phyloP scores from a whole-genome alignment of 2,113 vertebrate species.

The Xenopus laevis region DNA sequence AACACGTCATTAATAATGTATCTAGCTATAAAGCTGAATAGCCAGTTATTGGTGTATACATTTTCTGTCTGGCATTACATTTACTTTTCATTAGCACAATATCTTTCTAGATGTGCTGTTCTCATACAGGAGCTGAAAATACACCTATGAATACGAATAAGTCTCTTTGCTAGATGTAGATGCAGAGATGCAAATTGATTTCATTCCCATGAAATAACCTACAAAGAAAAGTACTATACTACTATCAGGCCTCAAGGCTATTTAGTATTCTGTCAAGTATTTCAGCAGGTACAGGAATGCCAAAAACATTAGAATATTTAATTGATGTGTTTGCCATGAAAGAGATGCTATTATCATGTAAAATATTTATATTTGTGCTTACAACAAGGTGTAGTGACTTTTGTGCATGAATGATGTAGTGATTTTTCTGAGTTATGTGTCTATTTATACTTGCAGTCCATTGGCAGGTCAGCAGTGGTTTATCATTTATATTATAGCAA shows the following conservation, averaged over 20 bases:
- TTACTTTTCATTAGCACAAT: conserved; percentile 7
- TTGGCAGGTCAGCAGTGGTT: too few relatives aligned
- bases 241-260: not conserved
- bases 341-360: too few relatives aligned
- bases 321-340: not conserved
- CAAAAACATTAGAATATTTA: not conserved
- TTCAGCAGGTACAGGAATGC: not conserved
- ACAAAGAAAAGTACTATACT: not conserved
- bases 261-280: not conserved
- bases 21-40: not conserved
- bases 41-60: conserved; percentile 7
- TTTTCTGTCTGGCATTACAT: conserved; percentile 9
- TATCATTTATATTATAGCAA: too few relatives aligned
- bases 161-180: conserved; percentile 1
- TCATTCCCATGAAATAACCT: conserved; percentile 7
- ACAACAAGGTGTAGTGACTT: too few relatives aligned
- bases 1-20: conserved; percentile 27
- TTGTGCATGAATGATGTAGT: too few relatives aligned
- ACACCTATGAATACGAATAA: conserved; percentile 11
- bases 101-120: not conserved
- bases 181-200: conserved; percentile 24
- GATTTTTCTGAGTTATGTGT: too few relatives aligned
- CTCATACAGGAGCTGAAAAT: conserved; percentile 9
- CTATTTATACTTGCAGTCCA: too few relatives aligned
- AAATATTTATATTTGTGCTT: too few relatives aligned